Evolutionary conservation across 2,888 invertebrate genomes (phyloP).

Genomic region (Drosophila prolongata): DNA sequence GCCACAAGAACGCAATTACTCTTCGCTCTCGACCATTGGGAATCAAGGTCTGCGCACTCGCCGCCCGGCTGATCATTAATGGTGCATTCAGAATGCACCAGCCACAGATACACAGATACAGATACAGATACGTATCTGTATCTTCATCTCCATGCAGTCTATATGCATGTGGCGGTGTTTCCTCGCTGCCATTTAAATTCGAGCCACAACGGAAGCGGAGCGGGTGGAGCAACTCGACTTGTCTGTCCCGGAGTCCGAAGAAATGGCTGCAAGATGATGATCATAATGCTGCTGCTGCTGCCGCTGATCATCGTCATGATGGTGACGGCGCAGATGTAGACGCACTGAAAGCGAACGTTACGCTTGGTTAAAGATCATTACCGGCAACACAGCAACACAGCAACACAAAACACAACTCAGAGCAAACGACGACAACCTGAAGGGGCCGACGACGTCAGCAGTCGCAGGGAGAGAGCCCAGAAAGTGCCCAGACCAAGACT

Average conservation of each 20-base stretch:
- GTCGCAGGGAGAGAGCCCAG: slow-evolving; percentile 38
- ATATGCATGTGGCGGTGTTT: slow-evolving; percentile 1
- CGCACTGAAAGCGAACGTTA: slow-evolving; percentile 81
- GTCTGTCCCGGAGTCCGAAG: slow-evolving; percentile 25
- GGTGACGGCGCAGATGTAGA: slow-evolving; percentile 81
- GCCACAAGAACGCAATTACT: background rate
- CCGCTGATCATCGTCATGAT: slow-evolving; percentile 52
- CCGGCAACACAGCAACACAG: slow-evolving; percentile 67
- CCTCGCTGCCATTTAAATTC: slow-evolving; percentile 42
- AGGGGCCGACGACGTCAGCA: slow-evolving; percentile 49
- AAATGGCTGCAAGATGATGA: slow-evolving; percentile 49
- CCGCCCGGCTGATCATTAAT: slow-evolving; percentile 62
- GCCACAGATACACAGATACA: slow-evolving; percentile 20
- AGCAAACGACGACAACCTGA: slow-evolving; percentile 34
- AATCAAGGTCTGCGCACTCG: slow-evolving; percentile 58
- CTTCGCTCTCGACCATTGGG: slow-evolving; percentile 9
- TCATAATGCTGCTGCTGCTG: slow-evolving; percentile 35
- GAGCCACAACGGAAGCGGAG: slow-evolving; percentile 31
- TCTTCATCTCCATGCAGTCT: slow-evolving; percentile 7
- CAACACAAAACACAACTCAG: slow-evolving; percentile 39
- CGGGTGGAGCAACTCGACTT: slow-evolving; percentile 36
- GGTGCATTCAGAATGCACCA: slow-evolving; percentile 53
- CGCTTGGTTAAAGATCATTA: slow-evolving; percentile 82
- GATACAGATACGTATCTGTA: slow-evolving; percentile 18
- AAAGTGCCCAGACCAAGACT: slow-evolving; percentile 32